phyloP scores from a whole-genome alignment of 2,797 vertebrate genomes.

The Hybognathus amarus region DNA sequence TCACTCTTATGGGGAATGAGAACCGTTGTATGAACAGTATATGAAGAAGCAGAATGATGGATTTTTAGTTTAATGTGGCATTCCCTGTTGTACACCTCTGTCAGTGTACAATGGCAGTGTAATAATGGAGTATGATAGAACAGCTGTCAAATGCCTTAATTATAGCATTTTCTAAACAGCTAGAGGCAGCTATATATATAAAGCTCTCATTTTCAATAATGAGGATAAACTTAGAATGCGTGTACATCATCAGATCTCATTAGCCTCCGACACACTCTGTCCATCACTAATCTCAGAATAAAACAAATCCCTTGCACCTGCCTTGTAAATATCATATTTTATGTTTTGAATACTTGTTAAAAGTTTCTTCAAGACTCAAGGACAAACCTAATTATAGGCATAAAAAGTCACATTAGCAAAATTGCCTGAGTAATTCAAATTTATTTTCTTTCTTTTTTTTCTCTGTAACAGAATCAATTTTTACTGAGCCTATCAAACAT shows the following conservation, averaged over 20 bases:
- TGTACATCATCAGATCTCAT: conserved; percentile 44
- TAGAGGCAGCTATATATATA: conserved; percentile 43
- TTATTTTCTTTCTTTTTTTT: not conserved
- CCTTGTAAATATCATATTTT: conserved; percentile 14
- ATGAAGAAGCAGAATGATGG: not conserved
- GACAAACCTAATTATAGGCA: conserved; percentile 36
- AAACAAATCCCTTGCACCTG: conserved; percentile 32
- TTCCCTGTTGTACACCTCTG: not conserved
- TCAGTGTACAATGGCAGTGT: not conserved
- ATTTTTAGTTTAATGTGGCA: not conserved
- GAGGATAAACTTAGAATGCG: conserved; percentile 34
- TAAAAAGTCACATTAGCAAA: conserved; percentile 41
- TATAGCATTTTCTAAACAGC: conserved; percentile 31
- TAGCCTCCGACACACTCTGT: conserved; percentile 42
- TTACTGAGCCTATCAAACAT: not conserved
- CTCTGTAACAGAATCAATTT: not conserved
- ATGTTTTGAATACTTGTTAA: conserved; percentile 24
- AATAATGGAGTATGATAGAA: conserved; percentile 17
- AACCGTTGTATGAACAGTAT: not conserved
- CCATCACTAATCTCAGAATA: conserved; percentile 43
- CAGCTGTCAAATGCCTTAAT: conserved; percentile 30
- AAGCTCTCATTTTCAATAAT: conserved; percentile 39
- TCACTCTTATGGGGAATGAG: not conserved
- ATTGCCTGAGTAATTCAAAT: not conserved
- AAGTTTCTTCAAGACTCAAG: conserved; percentile 32